Conservation (phyloP, 2,888 invertebrate genomes). For the Ceriagrion tenellum region DNA sequence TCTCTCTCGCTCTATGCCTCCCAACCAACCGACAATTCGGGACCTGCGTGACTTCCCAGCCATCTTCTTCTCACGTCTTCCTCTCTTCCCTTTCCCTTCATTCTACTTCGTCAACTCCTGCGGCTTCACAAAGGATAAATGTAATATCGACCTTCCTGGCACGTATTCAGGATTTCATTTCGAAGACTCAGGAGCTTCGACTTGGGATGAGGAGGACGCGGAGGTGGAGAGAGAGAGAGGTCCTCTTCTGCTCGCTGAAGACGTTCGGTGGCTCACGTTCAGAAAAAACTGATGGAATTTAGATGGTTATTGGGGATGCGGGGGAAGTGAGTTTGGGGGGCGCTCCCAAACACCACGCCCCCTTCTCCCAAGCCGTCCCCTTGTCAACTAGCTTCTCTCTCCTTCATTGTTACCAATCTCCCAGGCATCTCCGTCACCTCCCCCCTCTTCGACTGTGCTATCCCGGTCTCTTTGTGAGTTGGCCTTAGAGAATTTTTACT, state of each 20-base stretch:
- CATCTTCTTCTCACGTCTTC: not conserved
- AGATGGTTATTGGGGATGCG: not conserved
- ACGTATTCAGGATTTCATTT: conserved; percentile 27
- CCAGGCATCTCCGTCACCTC: not conserved
- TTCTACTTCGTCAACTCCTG: not conserved
- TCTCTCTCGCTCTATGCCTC: not conserved
- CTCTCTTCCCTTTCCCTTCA: not conserved
- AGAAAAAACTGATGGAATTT: not conserved
- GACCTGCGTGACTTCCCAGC: not conserved
- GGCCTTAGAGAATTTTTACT: too few species aligned
- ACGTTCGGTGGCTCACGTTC: not conserved
- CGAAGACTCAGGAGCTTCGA: not conserved
- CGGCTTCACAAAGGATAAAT: not conserved
- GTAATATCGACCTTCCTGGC: conserved; percentile 12
- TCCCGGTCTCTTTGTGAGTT: too few species aligned
- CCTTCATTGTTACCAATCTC: not conserved
- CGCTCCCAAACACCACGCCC: not conserved
- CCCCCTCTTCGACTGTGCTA: too few species aligned
- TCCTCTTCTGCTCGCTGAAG: not conserved
- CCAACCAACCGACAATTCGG: not conserved
- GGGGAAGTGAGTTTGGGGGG: not conserved
- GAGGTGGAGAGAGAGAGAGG: not conserved
- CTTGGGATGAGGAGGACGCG: not conserved
- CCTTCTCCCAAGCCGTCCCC: not conserved
- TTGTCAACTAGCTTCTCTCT: not conserved